A percentile compares a stretch with the other conserved stretches of the same genome.
phyloP scores from a whole-genome alignment of 2,888 invertebrate genomes.

The Amitus sp. region DNA sequence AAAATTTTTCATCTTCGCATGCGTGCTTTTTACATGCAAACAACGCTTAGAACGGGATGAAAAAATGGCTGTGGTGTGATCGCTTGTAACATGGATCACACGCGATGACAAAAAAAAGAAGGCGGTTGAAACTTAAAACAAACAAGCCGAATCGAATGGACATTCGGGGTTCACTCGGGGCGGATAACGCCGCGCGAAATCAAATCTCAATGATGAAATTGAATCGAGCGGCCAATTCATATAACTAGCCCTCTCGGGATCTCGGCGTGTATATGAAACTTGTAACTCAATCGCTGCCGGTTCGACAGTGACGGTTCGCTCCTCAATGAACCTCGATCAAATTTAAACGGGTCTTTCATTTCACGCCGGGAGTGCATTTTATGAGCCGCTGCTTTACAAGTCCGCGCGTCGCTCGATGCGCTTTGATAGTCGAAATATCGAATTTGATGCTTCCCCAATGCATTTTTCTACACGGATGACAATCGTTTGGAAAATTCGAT shows the following conservation, averaged over 20 bases:
- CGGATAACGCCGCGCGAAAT: constrained; percentile 31
- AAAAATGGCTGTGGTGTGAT: neutral
- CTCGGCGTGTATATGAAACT: constrained; percentile 5
- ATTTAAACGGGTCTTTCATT: constrained; percentile 6
- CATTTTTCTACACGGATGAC: too few species aligned
- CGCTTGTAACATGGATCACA: constrained; percentile 26
- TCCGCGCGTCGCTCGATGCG: too few species aligned
- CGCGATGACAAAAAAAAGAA: constrained; percentile 53
- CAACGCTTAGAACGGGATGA: neutral
- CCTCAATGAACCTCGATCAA: constrained; percentile 1
- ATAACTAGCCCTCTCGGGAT: neutral
- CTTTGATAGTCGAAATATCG: neutral
- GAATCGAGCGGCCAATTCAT: constrained; percentile 39
- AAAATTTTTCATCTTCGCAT: too few species aligned
- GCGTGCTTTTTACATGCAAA: too few species aligned
- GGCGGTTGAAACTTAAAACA: constrained; percentile 51
- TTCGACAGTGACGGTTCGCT: constrained; percentile 8
- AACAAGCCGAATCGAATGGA: constrained; percentile 53
- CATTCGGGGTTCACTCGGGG: constrained; percentile 31
- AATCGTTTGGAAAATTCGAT: too few species aligned
- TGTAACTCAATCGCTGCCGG: constrained; percentile 43
- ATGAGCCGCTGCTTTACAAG: constrained; percentile 2
- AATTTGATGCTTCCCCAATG: too few species aligned
- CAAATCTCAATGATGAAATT: constrained; percentile 45
- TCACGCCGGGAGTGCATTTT: constrained; percentile 2